Percentiles rank a stretch among this genome's conserved stretches.
These are phyloP conservation scores for Macrotus californicus DNA, from an alignment of 2,113 vertebrate genomes.

Conservation along the genomic window DNA sequence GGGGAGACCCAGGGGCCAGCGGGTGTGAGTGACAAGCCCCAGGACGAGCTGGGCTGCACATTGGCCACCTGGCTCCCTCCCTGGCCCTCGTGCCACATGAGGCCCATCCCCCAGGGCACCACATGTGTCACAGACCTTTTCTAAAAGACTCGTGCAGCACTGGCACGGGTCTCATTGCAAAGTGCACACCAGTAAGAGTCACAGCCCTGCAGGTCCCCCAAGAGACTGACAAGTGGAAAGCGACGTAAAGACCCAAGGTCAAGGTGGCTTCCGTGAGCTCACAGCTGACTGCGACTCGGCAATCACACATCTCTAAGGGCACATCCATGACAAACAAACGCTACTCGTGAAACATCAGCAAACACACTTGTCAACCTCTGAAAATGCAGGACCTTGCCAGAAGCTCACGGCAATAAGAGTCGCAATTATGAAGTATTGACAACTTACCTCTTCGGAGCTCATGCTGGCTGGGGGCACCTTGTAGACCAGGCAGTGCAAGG, in stretches of 20 bases:
- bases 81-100: rapidly evolving
- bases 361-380: rapidly evolving
- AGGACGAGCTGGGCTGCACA: background rate
- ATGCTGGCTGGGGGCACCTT: slow-evolving; percentile 64
- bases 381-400: rapidly evolving
- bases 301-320: background rate
- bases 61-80: background rate
- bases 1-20: background rate
- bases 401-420: background rate
- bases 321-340: rapidly evolving
- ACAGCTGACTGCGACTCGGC: background rate
- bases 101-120: background rate
- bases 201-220: background rate
- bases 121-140: background rate
- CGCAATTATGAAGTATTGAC: rapidly evolving
- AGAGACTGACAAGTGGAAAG: background rate
- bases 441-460: slow-evolving; percentile 77
- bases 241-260: background rate
- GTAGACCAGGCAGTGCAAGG: slow-evolving; percentile 86
- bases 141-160: background rate
- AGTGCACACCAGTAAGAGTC: background rate
- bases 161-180: background rate
- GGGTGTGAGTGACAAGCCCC: background rate
- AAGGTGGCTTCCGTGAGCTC: rapidly evolving
- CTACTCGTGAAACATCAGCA: background rate